Base-by-base conservation (phyloP, 1,140 invertebrate species). In the Bombus polaris region DNA sequence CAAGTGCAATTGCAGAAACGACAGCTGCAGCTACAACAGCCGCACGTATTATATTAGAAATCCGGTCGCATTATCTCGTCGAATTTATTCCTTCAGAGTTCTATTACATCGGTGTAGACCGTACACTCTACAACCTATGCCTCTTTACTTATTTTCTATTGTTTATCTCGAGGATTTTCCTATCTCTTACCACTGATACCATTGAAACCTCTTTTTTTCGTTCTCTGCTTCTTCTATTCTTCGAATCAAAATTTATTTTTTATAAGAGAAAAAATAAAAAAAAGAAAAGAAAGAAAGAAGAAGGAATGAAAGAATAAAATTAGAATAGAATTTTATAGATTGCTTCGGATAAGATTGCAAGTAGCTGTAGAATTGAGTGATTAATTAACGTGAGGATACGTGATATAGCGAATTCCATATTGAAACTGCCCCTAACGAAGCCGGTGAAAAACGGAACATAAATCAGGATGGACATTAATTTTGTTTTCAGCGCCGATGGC, bases 401-500 rank as follows among this genome's bases (percentile, higher is more conserved):
- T 2, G 47, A 53, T 44, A 47, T 13, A 25, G 35, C 22, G 59
- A 9, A 25, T 71, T 37, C 9, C 8, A 39, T 47, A 71, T 39
- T 22, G 78, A 9, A 39, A 53, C 47, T 13, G 39, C 9, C 22
- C 13, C 65, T 59, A 59, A 59, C 68, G 70, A 73, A n/a, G 35
- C 18, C 3, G 53, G 2, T 3, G 12, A 81, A 81, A 73, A 83
- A 76, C 37, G 9, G 47, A 44, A 28, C 78, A 57, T 85, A 74
- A 85, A 85, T 81, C 71, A 81, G 42, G 44, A 12, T 74, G 83
- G 83, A 84, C 68, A 37, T 82, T 68, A 53, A 86, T 88, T 82
- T 93, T 93, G 91, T 92, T 96, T 96, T 71, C 96, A 98, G 98
- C 95, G 99, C 99, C 86, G 99, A 99, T 94, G 99, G 99, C 86